These are phyloP conservation scores for Crossaster papposus DNA, from an alignment of 53 echinoderm and acorn worm species.

Conservation along the genomic window DNA sequence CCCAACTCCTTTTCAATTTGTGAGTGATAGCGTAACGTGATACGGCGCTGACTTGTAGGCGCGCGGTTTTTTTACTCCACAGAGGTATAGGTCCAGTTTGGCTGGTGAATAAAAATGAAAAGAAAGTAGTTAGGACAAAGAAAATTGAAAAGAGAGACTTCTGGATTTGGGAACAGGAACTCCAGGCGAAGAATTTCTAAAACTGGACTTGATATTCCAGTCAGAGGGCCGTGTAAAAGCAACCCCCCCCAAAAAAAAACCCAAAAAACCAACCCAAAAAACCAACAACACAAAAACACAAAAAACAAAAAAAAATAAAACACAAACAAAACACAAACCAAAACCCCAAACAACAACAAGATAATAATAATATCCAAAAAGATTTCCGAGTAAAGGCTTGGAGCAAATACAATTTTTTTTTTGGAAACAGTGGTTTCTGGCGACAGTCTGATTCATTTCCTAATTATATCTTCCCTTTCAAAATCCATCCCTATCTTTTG, in stretches of 20 bases:
- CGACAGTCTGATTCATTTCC: no score
- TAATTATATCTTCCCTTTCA: no score
- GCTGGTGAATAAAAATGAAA: background rate
- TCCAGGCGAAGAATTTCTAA: background rate
- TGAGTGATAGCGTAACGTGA: conserved; percentile 40
- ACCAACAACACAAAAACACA: no score
- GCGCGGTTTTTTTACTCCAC: background rate
- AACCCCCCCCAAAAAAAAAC: background rate
- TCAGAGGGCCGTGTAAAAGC: background rate
- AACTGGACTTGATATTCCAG: conserved; percentile 8
- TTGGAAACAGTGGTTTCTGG: no score
- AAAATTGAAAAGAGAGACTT: conserved; percentile 2
- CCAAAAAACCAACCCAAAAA: background rate
- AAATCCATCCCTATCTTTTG: background rate
- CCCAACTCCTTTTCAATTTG: conserved; percentile 41
- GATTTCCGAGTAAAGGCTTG: no score
- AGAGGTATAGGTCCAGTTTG: background rate
- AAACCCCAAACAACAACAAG: no score
- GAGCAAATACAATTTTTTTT: no score
- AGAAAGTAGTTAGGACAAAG: no score
- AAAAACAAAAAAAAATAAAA: no score
- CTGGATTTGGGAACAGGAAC: conserved; percentile 10
- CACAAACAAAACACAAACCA: no score
- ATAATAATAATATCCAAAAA: no score
- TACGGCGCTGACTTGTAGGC: background rate